These are phyloP conservation scores for Excalfactoria chinensis DNA, from an alignment of 2,113 vertebrate species.

Conservation along the genomic window DNA sequence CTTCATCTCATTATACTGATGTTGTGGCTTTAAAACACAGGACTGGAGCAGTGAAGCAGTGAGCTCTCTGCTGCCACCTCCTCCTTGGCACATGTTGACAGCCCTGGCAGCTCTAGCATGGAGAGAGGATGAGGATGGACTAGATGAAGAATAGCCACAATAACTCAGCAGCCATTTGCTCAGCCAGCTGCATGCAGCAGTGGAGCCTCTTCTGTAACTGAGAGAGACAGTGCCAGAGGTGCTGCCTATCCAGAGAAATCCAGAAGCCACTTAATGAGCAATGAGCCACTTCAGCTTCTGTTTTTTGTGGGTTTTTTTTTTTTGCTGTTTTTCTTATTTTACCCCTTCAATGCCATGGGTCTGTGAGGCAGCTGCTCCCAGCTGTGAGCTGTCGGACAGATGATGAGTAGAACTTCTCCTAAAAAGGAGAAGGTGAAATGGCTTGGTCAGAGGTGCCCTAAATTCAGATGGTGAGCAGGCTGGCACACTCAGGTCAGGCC, in stretches of 20 bases:
- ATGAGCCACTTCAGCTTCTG: fast-evolving
- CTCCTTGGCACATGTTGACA: neutral
- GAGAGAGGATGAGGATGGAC: neutral
- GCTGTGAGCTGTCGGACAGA: neutral
- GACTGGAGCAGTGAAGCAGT: neutral
- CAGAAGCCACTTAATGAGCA: neutral
- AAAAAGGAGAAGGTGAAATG: neutral
- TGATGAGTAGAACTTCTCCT: neutral
- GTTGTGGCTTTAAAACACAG: neutral
- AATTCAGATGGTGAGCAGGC: neutral
- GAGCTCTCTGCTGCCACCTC: neutral
- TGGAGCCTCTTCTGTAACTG: neutral
- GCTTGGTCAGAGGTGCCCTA: neutral
- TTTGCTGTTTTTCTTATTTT: neutral
- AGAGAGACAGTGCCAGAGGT: neutral
- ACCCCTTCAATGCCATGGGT: fast-evolving
- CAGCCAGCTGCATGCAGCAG: neutral
- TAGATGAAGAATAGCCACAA: neutral
- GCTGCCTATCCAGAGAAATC: neutral
- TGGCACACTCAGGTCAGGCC: neutral
- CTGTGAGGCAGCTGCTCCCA: neutral
- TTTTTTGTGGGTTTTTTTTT: too few relatives aligned
- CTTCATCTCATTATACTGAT: fast-evolving
- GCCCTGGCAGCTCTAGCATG: neutral
- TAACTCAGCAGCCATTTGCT: neutral